Percentiles rank a stretch among this genome's conserved stretches.
phyloP scores from a whole-genome alignment of 1,140 invertebrate genomes.

The Monochamus saltuarius region DNA sequence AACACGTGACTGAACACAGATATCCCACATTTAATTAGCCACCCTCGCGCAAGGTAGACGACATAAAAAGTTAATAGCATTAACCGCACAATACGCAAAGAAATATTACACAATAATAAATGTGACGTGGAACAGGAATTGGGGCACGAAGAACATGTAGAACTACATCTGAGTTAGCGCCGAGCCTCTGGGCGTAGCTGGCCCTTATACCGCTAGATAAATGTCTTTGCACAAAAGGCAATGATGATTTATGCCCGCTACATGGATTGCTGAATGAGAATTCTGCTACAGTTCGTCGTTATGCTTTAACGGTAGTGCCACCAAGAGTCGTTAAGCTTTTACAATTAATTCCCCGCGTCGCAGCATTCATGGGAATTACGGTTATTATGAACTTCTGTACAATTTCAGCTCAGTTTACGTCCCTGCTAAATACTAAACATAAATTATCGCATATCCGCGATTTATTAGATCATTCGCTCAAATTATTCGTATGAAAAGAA shows the following conservation, averaged over 20 bases:
- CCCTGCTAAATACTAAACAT: no score
- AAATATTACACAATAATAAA: constrained; percentile 17
- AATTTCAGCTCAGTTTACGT: no score
- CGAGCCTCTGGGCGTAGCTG: constrained; percentile 25
- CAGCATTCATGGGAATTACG: neutral
- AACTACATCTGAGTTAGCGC: constrained; percentile 25
- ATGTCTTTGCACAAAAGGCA: constrained; percentile 35
- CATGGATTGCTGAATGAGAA: constrained; percentile 27
- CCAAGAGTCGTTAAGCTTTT: constrained; percentile 3
- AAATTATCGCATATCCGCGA: no score
- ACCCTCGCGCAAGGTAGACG: no score
- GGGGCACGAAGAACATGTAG: constrained; percentile 16
- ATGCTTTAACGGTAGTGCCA: constrained; percentile 14
- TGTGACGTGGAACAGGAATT: constrained; percentile 13
- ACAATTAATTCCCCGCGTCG: constrained; percentile 17
- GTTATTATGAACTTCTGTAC: neutral
- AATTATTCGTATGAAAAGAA: no score
- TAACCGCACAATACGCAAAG: neutral
- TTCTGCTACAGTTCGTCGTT: constrained; percentile 21
- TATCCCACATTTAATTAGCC: no score
- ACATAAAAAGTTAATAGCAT: no score
- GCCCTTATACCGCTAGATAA: constrained; percentile 31
- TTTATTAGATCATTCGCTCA: no score
- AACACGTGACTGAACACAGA: no score
- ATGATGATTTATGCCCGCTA: constrained; percentile 32